A percentile compares a stretch with the other conserved stretches of the same genome.
Conservation (phyloP, 2,113 vertebrate genomes). For the Cnemophilus loriae region DNA sequence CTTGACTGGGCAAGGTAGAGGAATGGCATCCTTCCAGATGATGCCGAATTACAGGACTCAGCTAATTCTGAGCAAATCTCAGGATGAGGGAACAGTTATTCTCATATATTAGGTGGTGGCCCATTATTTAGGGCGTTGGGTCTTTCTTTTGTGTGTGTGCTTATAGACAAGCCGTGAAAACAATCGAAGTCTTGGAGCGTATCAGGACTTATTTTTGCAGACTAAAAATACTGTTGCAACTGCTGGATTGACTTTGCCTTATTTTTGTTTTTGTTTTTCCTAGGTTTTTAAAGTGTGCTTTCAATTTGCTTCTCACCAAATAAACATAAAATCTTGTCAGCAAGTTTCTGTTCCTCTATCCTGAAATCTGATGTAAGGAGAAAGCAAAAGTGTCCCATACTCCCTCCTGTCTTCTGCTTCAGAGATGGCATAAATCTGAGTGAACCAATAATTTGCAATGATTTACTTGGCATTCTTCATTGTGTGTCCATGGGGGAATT, state of each 20-base stretch:
- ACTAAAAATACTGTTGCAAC: not conserved
- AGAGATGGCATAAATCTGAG: not conserved
- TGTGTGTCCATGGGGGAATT: rapidly evolving
- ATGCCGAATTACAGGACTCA: not conserved
- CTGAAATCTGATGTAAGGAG: not conserved
- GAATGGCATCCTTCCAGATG: not conserved
- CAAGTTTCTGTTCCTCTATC: not conserved
- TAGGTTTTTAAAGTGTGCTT: not conserved
- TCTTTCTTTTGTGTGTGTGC: not conserved
- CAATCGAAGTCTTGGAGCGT: not conserved
- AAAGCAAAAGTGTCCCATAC: not conserved
- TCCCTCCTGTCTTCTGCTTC: not conserved
- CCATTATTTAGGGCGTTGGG: not conserved
- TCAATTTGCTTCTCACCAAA: slow-evolving; percentile 23
- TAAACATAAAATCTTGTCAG: slow-evolving; percentile 21
- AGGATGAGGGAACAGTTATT: not conserved
- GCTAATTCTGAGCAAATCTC: not conserved
- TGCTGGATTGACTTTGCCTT: not conserved
- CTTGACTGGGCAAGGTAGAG: not conserved
- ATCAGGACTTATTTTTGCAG: not conserved
- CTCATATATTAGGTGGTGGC: not conserved
- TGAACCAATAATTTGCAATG: not conserved
- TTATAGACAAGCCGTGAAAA: not conserved
- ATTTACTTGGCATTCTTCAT: not conserved
- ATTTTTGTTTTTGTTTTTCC: not conserved